Conservation (phyloP, 2,113 vertebrate species). For the Jaculus jaculus region DNA sequence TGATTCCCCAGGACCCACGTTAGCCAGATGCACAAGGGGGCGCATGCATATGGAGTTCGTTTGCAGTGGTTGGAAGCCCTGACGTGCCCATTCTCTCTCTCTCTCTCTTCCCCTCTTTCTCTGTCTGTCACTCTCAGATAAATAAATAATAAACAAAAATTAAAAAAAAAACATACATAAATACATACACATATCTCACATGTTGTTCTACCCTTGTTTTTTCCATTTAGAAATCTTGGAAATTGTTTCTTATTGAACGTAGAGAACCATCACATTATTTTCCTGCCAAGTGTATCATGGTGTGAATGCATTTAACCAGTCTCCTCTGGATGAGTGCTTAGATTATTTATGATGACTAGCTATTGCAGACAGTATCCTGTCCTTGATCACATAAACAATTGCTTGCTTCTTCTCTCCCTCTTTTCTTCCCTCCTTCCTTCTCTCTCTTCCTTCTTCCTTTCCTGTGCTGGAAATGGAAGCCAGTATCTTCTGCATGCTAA, state of each 20-base stretch:
- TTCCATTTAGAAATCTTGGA: neutral
- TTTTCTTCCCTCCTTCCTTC: neutral
- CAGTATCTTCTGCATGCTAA: neutral
- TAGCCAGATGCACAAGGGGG: too few species aligned
- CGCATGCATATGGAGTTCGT: too few species aligned
- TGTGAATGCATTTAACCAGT: neutral
- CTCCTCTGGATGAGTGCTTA: neutral
- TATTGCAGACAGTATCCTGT: too few species aligned
- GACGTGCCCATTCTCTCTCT: too few species aligned
- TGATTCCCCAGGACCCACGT: too few species aligned
- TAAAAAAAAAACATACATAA: too few species aligned
- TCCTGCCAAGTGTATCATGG: neutral
- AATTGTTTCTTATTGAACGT: neutral
- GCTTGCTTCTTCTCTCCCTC: neutral
- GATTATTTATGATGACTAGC: neutral
- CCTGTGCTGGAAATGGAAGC: neutral
- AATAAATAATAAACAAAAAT: too few species aligned
- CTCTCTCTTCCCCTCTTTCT: too few species aligned
- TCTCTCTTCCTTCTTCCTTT: neutral
- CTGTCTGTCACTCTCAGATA: too few species aligned
- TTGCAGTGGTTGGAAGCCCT: too few species aligned
- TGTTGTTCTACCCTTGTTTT: neutral
- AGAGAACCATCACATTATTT: neutral
- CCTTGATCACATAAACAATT: neutral
- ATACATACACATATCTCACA: too few species aligned